These are phyloP conservation scores for Scaptomyza caliginosa DNA, from an alignment of 2,888 invertebrate genomes.

Conservation along the genomic window DNA sequence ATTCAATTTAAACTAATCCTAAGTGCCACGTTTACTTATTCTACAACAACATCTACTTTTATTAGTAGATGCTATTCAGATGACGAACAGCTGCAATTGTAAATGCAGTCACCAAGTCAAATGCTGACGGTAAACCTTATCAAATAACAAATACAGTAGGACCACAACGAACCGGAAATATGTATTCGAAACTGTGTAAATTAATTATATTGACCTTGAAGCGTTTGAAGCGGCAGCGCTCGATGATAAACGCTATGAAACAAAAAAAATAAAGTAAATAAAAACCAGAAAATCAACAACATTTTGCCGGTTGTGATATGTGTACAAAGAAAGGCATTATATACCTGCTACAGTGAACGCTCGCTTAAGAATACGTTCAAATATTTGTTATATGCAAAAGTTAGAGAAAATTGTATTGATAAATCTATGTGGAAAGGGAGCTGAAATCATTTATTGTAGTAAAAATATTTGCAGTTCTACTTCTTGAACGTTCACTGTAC, in stretches of 20 bases:
- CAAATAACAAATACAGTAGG: constrained; percentile 35
- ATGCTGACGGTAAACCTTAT: constrained; percentile 39
- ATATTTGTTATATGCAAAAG: too few relatives aligned
- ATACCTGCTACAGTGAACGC: not conserved
- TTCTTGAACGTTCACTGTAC: not conserved
- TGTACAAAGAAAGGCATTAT: constrained; percentile 24
- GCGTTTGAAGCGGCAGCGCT: constrained; percentile 15
- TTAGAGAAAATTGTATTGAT: too few relatives aligned
- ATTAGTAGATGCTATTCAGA: constrained; percentile 5
- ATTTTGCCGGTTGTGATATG: constrained; percentile 28
- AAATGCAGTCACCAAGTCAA: constrained; percentile 24
- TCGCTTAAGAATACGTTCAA: too few relatives aligned
- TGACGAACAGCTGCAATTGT: constrained; percentile 29
- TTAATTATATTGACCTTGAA: constrained; percentile 64
- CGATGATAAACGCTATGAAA: constrained; percentile 21
- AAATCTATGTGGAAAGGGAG: too few relatives aligned
- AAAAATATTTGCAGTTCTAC: not conserved
- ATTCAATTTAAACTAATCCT: constrained; percentile 47
- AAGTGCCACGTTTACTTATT: constrained; percentile 74
- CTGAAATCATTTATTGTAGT: not conserved
- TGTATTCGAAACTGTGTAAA: constrained; percentile 37
- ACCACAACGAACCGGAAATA: constrained; percentile 57
- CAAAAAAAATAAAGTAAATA: constrained; percentile 7
- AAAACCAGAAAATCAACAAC: constrained; percentile 48
- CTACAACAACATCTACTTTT: constrained; percentile 7